Percentiles rank a stretch among this genome's conserved stretches.
Evolutionary conservation across 2,888 invertebrate species (phyloP).

Genomic region (Gibbula magus): DNA sequence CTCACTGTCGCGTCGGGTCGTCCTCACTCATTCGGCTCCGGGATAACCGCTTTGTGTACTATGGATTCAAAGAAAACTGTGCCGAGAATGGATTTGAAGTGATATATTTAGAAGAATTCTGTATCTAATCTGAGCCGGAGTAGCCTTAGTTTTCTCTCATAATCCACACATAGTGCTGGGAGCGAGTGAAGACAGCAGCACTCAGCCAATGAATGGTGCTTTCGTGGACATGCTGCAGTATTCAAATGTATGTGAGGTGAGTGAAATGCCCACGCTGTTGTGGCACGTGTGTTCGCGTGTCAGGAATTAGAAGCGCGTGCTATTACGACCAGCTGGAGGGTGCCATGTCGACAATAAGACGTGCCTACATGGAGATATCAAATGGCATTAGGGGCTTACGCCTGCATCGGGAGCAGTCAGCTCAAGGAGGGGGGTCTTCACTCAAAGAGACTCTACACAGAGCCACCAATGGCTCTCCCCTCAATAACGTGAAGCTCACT

Average conservation of each 20-base stretch:
- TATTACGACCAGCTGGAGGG: not conserved
- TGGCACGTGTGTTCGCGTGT: not conserved
- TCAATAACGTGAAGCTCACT: slow-evolving; percentile 37
- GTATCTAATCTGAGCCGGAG: too few relatives aligned
- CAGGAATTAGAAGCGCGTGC: not conserved
- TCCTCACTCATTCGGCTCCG: too few relatives aligned
- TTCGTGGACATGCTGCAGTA: slow-evolving; percentile 16
- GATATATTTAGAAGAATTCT: too few relatives aligned
- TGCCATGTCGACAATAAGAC: slow-evolving; percentile 72
- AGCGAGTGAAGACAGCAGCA: not conserved
- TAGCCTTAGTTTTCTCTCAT: too few relatives aligned
- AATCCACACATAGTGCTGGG: too few relatives aligned
- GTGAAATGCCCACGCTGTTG: not conserved
- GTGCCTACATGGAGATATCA: slow-evolving; percentile 74
- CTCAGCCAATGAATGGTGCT: not conserved
- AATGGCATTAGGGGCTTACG: slow-evolving; percentile 73
- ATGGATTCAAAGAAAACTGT: too few relatives aligned
- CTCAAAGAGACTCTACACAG: slow-evolving; percentile 25
- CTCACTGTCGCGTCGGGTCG: too few relatives aligned
- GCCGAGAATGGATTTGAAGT: too few relatives aligned
- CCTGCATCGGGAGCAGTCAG: slow-evolving; percentile 59
- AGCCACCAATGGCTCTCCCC: slow-evolving; percentile 31
- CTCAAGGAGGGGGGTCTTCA: slow-evolving; percentile 24
- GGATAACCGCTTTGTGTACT: too few relatives aligned
- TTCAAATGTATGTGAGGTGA: slow-evolving; percentile 7